A percentile compares a stretch with the other conserved stretches of the same genome.
phyloP scores from a whole-genome alignment of 2,888 invertebrate species.

The Tiliacea citrago region DNA sequence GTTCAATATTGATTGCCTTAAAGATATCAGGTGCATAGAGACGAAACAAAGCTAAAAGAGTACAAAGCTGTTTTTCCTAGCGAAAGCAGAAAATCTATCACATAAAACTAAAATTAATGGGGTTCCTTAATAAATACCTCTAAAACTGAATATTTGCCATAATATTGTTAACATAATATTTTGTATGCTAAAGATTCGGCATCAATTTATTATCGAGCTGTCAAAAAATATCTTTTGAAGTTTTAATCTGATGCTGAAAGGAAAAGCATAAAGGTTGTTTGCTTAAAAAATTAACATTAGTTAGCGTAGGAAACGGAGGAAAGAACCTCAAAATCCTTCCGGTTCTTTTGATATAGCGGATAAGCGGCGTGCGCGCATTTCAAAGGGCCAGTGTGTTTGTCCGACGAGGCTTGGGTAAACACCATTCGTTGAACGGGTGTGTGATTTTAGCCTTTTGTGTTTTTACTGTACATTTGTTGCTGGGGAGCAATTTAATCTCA shows the following conservation, averaged over 20 bases:
- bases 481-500: conserved; percentile 78
- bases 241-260: conserved; percentile 57
- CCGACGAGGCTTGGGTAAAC: conserved; percentile 82
- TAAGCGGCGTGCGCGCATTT: conserved; percentile 78
- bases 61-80: background rate
- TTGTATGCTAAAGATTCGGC: conserved; percentile 54
- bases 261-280: conserved; percentile 71
- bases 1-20: background rate
- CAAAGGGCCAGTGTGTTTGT: conserved; percentile 83
- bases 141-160: conserved; percentile 27
- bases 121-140: conserved; percentile 14
- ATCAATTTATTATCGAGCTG: conserved; percentile 59
- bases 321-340: conserved; percentile 82
- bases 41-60: background rate
- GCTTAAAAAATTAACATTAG: conserved; percentile 74
- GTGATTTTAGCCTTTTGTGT: conserved; percentile 82
- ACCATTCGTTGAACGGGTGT: conserved; percentile 80
- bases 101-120: conserved; percentile 5
- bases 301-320: conserved; percentile 69
- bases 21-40: background rate
- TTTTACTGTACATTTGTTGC: conserved; percentile 72
- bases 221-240: conserved; percentile 62
- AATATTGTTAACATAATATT: conserved; percentile 38
- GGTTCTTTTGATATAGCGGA: conserved; percentile 82
- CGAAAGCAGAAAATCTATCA: conserved; percentile 12